Evolutionary conservation across 2,113 vertebrate genomes (phyloP).

Genomic region (Petromus typicus): DNA sequence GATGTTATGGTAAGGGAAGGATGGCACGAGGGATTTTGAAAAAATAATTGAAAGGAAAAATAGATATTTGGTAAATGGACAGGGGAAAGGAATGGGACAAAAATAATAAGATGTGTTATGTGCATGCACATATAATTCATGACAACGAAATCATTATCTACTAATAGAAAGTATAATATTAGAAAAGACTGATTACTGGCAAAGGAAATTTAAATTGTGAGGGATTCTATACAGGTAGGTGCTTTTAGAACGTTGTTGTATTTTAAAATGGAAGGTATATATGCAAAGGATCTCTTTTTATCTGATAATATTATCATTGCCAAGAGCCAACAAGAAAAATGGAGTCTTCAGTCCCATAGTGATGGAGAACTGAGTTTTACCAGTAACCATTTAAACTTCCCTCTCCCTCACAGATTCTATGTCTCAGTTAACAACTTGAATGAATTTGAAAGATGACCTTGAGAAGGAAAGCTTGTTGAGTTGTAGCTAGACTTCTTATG

Average conservation of each 20-base stretch:
- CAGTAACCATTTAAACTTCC: not conserved
- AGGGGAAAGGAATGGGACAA: too few species aligned
- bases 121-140: too few species aligned
- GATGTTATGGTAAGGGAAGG: too few species aligned
- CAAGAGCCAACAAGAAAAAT: not conserved
- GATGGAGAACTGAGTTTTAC: not conserved
- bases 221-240: not conserved
- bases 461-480: not conserved
- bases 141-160: too few species aligned
- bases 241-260: not conserved
- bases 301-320: not conserved
- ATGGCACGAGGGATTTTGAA: too few species aligned
- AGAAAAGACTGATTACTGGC: not conserved
- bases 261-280: not conserved
- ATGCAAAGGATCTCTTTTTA: not conserved
- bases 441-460: not conserved
- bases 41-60: too few species aligned
- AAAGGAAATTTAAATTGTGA: not conserved
- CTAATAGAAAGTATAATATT: too few species aligned
- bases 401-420: not conserved
- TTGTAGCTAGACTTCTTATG: not conserved
- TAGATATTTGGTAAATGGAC: too few species aligned
- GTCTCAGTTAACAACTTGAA: not conserved
- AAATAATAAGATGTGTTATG: too few species aligned
- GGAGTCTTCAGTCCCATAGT: not conserved